These are phyloP conservation scores for Drosophila fulvimacula DNA, from an alignment of 2,888 invertebrate species.

Conservation along the genomic window DNA sequence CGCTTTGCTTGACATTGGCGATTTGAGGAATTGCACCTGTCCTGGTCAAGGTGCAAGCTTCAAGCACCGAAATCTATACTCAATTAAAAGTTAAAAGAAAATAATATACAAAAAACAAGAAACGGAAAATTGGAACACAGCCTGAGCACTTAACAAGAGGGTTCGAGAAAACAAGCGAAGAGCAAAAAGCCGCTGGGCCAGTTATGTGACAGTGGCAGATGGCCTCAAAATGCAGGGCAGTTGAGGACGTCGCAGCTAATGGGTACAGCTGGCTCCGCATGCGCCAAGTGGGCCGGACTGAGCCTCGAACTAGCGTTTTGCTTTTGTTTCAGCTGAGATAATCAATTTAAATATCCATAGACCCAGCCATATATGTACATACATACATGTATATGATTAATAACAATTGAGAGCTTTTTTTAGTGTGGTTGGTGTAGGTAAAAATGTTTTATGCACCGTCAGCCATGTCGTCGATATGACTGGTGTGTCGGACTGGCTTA, in stretches of 20 bases:
- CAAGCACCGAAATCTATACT: constrained; percentile 73
- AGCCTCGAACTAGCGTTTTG: background rate
- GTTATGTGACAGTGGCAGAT: constrained; percentile 66
- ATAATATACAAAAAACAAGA: constrained; percentile 1
- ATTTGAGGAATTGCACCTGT: constrained; percentile 63
- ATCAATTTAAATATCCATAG: background rate
- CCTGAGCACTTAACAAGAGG: constrained; percentile 53
- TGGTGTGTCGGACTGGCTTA: no score
- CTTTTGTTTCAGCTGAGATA: background rate
- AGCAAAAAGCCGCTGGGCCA: constrained; percentile 44
- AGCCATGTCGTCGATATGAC: no score
- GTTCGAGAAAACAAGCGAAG: constrained; percentile 21
- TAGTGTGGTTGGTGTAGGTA: no score
- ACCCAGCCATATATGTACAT: no score
- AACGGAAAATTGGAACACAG: constrained; percentile 5
- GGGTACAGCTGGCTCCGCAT: constrained; percentile 35
- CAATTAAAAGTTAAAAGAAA: constrained; percentile 60
- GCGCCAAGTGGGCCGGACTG: background rate
- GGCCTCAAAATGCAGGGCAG: constrained; percentile 30
- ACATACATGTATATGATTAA: background rate
- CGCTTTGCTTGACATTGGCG: background rate
- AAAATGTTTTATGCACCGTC: no score
- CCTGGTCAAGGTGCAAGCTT: constrained; percentile 25
- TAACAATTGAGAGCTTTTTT: background rate
- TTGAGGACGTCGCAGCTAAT: background rate